Percentiles rank a stretch among this genome's conserved stretches.
phyloP scores from a whole-genome alignment of 2,113 vertebrate genomes.

The Trichomycterus rosablanca region DNA sequence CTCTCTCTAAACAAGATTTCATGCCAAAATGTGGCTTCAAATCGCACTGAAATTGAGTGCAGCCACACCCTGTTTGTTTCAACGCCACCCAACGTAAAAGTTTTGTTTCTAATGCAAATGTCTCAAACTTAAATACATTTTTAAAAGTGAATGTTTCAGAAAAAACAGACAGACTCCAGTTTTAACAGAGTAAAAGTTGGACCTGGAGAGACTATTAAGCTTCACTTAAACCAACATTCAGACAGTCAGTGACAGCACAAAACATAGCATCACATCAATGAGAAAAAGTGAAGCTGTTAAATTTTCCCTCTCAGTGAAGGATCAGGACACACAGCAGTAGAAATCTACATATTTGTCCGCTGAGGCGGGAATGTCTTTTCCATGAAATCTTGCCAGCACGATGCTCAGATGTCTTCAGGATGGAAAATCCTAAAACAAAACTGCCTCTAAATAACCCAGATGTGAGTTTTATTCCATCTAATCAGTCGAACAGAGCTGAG shows the following conservation, averaged over 20 bases:
- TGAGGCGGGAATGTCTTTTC: background rate
- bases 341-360: background rate
- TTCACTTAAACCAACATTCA: background rate
- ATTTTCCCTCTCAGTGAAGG: background rate
- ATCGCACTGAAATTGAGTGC: too few relatives aligned
- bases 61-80: too few relatives aligned
- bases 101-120: too few relatives aligned
- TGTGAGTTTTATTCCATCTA: slow-evolving; percentile 1
- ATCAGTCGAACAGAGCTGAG: background rate
- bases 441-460: background rate
- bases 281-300: background rate
- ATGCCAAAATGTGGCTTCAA: too few relatives aligned
- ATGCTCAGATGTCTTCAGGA: background rate
- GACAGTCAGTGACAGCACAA: too few relatives aligned
- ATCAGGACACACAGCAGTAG: background rate
- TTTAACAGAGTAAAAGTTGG: too few relatives aligned
- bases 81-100: too few relatives aligned
- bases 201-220: too few relatives aligned
- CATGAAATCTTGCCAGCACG: background rate
- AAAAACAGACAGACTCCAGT: too few relatives aligned
- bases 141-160: too few relatives aligned
- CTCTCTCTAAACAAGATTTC: too few relatives aligned
- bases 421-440: background rate
- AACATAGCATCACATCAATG: background rate
- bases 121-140: too few relatives aligned